Base-by-base conservation (phyloP, 2,888 invertebrate species). In the Diogma glabrata region DNA sequence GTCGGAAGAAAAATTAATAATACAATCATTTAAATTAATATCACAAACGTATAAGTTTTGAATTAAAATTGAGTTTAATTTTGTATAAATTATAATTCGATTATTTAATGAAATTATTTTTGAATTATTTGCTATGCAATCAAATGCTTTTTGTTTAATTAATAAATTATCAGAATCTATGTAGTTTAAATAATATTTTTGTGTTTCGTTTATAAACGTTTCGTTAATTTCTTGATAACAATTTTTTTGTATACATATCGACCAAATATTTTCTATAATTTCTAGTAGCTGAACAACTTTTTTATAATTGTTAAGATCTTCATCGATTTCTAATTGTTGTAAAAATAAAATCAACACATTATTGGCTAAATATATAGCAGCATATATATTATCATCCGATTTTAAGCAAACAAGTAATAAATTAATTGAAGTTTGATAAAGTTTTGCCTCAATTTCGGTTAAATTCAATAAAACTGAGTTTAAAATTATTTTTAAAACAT, bases 41-140 rank as follows among this genome's bases (percentile, higher is more conserved):
- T 43, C 43, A 14, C 22, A 14, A 43, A 20, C 23, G n/a, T n/a
- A n/a, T n/a, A n/a, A n/a, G 23, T 43, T 43, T 8, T 43, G 20
- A 14, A 43, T 22, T 16, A 79, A 64, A 51, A 74, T 70, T 47
- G 72, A 64, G 8, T 72, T 69, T 36, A 82, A 64, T 53, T 72
- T 65, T 55, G 75, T 71, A 52, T 79, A 75, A 52, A 80, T 67
- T n/a, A 67, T 67, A 38, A 70, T 56, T 10, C 79, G 72, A 33
- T 76, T 65, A 36, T 73, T 68, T 17, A 62, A 54, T 20, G 72
- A 67, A 49, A 82, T 58, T 45, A 66, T 67, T 53, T 69, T 63
- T 45, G 67, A 72, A 9, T 77, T 72, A 59, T 70, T 62, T 4
- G 72, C 67, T 23, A 81, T 61, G 45, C 75, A 75, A 57, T 70